phyloP scores from a whole-genome alignment of 53 echinoderm and acorn worm species.

The Holothuria scabra region DNA sequence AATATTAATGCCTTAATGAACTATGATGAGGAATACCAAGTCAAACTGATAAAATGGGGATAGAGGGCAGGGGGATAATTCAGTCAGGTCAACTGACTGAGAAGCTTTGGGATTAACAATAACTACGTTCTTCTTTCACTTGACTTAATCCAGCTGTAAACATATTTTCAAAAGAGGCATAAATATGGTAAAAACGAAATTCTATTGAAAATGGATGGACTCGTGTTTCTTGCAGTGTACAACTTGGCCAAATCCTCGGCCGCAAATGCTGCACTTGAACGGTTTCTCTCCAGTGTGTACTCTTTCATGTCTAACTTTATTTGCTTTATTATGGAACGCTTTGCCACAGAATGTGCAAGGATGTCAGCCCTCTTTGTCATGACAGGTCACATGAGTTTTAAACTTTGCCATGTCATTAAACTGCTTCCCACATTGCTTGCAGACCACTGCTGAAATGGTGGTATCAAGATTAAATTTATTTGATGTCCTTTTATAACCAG shows the following conservation, averaged over 20 bases:
- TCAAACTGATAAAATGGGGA: no score
- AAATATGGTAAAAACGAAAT: background rate
- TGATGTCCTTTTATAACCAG: no score
- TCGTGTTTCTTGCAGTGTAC: background rate
- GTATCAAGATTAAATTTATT: no score
- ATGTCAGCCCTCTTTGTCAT: background rate
- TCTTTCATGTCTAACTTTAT: conserved; percentile 3
- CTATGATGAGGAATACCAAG: no score
- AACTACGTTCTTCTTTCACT: no score
- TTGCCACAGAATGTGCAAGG: conserved; percentile 8
- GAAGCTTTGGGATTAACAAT: no score
- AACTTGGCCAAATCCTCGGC: background rate
- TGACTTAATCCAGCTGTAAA: no score
- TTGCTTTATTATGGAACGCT: background rate
- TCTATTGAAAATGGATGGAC: background rate
- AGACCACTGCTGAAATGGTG: background rate
- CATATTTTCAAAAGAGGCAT: no score
- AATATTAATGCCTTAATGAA: no score
- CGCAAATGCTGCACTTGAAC: conserved; percentile 1
- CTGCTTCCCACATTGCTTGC: conserved; percentile 23
- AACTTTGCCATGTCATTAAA: background rate
- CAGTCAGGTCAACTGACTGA: no score
- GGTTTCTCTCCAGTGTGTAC: conserved; percentile 20
- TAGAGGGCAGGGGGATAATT: no score
- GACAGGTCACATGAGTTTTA: background rate